Conservation (phyloP, 92 coral and sea anemone species). For the Meandrina meandrites region DNA sequence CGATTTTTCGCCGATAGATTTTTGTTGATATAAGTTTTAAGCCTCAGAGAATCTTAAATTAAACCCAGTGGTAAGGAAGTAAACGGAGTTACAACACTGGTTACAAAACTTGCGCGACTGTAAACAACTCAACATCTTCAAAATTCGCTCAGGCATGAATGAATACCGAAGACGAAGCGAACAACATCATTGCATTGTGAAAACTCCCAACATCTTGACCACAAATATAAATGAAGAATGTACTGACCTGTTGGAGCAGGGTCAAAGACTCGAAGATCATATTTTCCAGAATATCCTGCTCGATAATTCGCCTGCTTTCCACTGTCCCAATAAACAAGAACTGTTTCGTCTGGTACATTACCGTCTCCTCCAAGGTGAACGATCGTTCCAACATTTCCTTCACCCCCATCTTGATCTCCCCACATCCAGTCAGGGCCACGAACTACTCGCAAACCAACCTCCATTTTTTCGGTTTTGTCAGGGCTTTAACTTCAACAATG, state of each 20-base stretch:
- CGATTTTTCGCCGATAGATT: neutral
- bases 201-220: neutral
- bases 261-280: constrained; percentile 73
- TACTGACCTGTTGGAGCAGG: constrained; percentile 68
- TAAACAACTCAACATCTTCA: neutral
- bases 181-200: neutral
- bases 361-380: constrained; percentile 57
- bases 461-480: constrained; percentile 18
- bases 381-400: constrained; percentile 82
- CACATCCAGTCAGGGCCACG: constrained; percentile 90
- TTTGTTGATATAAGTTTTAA: neutral
- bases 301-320: constrained; percentile 75
- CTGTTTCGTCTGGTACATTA: constrained; percentile 47
- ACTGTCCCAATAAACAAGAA: constrained; percentile 73
- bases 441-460: constrained; percentile 75
- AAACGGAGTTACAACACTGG: neutral
- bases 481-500: neutral
- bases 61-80: neutral
- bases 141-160: constrained; percentile 1
- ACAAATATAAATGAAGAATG: neutral
- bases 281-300: constrained; percentile 59
- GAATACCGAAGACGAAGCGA: neutral
- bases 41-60: neutral
- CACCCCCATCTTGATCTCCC: constrained; percentile 83
- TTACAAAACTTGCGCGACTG: neutral